These are phyloP conservation scores for Rhyacophila evoluta DNA, from an alignment of 2,888 invertebrate species.

Conservation along the genomic window DNA sequence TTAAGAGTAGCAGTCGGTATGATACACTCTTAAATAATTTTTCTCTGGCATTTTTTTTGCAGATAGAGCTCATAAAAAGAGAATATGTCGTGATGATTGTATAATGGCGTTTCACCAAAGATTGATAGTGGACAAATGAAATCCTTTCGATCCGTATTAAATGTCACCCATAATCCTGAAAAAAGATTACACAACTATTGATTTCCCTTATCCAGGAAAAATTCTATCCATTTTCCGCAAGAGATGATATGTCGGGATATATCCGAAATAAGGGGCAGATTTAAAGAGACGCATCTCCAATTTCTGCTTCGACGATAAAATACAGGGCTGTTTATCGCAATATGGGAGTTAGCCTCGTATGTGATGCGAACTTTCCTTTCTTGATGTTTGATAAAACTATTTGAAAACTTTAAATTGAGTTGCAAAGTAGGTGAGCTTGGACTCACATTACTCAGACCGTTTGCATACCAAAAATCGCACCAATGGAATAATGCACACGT, in stretches of 20 bases:
- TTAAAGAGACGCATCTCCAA: neutral
- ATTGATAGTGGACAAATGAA: too few species aligned
- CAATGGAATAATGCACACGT: neutral
- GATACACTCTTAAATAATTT: too few species aligned
- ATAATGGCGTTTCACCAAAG: too few species aligned
- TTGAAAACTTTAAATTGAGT: conserved; percentile 48
- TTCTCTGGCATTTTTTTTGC: too few species aligned
- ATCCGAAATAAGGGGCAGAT: neutral
- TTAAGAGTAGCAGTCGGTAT: too few species aligned
- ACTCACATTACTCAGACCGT: conserved; percentile 29
- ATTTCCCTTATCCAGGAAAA: too few species aligned
- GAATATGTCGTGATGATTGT: too few species aligned
- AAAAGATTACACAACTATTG: too few species aligned
- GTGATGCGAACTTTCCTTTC: conserved; percentile 41
- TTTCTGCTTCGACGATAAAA: neutral
- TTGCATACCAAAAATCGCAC: conserved; percentile 41
- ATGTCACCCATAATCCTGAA: too few species aligned
- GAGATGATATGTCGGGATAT: neutral
- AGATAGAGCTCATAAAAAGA: too few species aligned
- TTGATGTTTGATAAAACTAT: conserved; percentile 45
- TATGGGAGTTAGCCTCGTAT: neutral
- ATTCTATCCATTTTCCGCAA: too few species aligned
- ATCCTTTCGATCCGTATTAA: too few species aligned
- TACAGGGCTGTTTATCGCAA: conserved; percentile 25
- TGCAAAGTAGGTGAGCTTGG: conserved; percentile 36